Evolutionary conservation across 2,888 invertebrate genomes (phyloP).

Genomic region (Heliconius hortense): DNA sequence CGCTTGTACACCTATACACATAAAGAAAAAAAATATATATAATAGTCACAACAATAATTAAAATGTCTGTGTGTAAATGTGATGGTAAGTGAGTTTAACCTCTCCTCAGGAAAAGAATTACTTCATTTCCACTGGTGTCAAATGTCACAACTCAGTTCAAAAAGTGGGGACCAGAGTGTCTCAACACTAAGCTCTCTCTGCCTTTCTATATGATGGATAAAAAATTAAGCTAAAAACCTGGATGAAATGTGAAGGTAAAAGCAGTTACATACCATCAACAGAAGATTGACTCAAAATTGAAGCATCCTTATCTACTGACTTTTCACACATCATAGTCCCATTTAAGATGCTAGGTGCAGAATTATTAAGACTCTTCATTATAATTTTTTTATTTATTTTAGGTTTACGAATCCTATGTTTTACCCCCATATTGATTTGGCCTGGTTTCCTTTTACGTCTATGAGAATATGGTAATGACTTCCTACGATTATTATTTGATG

Average conservation of each 20-base stretch:
- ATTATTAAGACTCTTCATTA: conserved; percentile 46
- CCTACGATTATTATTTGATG: conserved; percentile 51
- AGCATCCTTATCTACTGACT: conserved; percentile 39
- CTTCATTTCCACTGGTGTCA: no score
- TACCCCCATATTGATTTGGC: conserved; percentile 86
- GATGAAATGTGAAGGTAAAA: neutral
- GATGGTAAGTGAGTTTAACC: neutral
- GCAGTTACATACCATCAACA: conserved; percentile 57
- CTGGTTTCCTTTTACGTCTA: conserved; percentile 67
- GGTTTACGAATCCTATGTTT: conserved; percentile 84
- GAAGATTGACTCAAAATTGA: conserved; percentile 61
- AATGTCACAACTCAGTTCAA: no score
- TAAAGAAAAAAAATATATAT: neutral
- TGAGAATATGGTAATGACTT: conserved; percentile 58
- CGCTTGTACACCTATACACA: no score
- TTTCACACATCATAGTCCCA: conserved; percentile 47
- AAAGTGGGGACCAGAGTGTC: no score
- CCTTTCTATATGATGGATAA: no score
- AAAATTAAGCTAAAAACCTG: no score
- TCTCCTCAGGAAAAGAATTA: no score
- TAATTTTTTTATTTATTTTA: conserved; percentile 68
- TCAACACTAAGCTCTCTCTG: no score
- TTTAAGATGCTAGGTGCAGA: conserved; percentile 44
- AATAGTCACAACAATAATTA: no score
- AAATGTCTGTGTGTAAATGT: no score